phyloP scores from a whole-genome alignment of 2,113 vertebrate species.

The Dendropsophus ebraccatus region DNA sequence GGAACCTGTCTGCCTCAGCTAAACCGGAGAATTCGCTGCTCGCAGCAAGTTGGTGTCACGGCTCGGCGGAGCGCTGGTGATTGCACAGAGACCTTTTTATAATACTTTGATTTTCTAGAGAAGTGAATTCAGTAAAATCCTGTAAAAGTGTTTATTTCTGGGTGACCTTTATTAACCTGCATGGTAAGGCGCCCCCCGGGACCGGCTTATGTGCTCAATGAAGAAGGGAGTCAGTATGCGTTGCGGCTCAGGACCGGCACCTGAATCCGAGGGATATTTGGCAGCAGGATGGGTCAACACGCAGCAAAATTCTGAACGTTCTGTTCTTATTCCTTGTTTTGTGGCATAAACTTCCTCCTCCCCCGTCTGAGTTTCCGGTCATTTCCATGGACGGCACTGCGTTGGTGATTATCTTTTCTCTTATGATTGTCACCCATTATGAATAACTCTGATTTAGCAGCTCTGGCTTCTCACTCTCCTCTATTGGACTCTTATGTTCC shows the following conservation, averaged over 20 bases:
- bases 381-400: no score
- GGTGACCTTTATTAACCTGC: conserved; percentile 97
- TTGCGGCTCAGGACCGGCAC: conserved; percentile 77
- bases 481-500: no score
- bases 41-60: conserved; percentile 93
- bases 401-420: no score
- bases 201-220: conserved; percentile 80
- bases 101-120: conserved; percentile 95
- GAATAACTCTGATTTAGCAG: no score
- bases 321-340: background rate
- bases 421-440: no score
- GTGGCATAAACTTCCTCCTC: background rate
- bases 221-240: conserved; percentile 79
- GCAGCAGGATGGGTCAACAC: conserved; percentile 76
- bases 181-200: conserved; percentile 87
- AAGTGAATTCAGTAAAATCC: conserved; percentile 93
- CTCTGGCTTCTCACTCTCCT: no score
- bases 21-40: conserved; percentile 79
- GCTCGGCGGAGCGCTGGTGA: conserved; percentile 90
- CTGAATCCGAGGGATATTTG: conserved; percentile 83
- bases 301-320: conserved; percentile 57
- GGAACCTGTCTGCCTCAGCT: conserved; percentile 82
- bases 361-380: background rate
- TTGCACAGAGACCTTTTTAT: conserved; percentile 98
- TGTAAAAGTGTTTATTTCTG: conserved; percentile 98